Base-by-base conservation (phyloP, 1,140 invertebrate species). In the Belonocnema kinseyi region DNA sequence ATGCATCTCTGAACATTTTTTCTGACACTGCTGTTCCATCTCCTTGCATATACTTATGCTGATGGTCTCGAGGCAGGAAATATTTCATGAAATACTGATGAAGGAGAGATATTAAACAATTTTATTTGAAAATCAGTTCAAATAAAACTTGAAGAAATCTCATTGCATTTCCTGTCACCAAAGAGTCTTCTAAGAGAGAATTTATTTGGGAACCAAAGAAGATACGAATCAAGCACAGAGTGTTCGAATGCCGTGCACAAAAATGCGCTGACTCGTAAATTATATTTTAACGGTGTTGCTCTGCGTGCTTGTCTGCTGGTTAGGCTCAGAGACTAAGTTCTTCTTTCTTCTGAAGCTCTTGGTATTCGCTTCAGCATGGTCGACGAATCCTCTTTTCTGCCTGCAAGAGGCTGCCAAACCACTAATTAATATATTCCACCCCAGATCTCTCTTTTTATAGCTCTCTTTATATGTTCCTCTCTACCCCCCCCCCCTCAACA, bases 241-340 rank as follows among this genome's bases (percentile, higher is more conserved):
- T 33, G 33, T 58, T 78, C 75, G 74, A 79, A 79, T 80, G 58
- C 73, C 72, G 77, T 33, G 56, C 79, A 54, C 74, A 80, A 84
- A 83, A 82, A 84, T 72, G 26, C 61, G 50, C 61, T 70, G 61
- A 80, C 75, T 84, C 85, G 78, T 83, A 84, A 86, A 83, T 86
- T 85, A 85, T 66, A 77, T 81, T 76, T 80, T 85, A 84, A 84
- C 61, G 61, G 61, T 66, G 61, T 80, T 73, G 77, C 74, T 70
- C 79, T 58, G 83, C 77, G 73, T 82, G 77, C 76, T 75, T 70
- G 70, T 33, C 75, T 70, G 77, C 76, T 19, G 58, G 51, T 74
- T 76, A 61, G 52, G 7, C 51, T 26, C 50, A n/a, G 17, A 17
- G 53, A 54, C 53, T 17, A 16, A 77, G 81, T 77, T 71, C 72